These are phyloP conservation scores for Gavialis gangeticus DNA, from an alignment of 2,113 vertebrate species.

Conservation along the genomic window DNA sequence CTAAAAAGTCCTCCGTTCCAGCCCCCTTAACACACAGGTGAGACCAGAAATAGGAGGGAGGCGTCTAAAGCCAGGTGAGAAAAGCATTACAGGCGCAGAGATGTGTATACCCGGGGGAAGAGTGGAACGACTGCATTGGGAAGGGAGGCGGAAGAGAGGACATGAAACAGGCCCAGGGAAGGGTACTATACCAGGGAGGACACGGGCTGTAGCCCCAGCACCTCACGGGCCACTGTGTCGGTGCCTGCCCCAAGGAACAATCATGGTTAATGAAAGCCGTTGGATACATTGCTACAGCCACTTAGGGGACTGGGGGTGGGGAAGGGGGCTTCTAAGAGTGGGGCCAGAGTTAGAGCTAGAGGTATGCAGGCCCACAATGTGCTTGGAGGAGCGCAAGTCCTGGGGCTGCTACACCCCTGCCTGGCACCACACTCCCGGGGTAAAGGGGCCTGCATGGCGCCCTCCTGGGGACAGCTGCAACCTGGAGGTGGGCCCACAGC, in stretches of 20 bases:
- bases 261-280: neutral
- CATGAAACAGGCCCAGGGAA: neutral
- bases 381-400: neutral
- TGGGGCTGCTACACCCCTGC: neutral
- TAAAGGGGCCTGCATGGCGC: neutral
- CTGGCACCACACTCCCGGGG: neutral
- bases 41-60: neutral
- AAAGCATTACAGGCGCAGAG: neutral
- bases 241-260: neutral
- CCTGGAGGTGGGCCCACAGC: neutral
- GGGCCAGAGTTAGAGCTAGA: neutral
- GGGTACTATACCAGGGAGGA: neutral
- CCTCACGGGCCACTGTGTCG: no score
- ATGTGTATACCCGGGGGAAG: rapidly evolving
- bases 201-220: no score
- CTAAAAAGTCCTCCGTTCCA: neutral
- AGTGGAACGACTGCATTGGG: neutral
- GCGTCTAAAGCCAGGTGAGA: neutral
- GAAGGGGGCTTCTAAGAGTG: neutral
- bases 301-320: rapidly evolving
- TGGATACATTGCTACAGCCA: neutral
- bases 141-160: neutral
- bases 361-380: neutral
- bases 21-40: neutral
- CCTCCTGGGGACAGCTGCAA: neutral